phyloP scores from a whole-genome alignment of 2,797 vertebrate species.

The Adrianichthys oophorus region DNA sequence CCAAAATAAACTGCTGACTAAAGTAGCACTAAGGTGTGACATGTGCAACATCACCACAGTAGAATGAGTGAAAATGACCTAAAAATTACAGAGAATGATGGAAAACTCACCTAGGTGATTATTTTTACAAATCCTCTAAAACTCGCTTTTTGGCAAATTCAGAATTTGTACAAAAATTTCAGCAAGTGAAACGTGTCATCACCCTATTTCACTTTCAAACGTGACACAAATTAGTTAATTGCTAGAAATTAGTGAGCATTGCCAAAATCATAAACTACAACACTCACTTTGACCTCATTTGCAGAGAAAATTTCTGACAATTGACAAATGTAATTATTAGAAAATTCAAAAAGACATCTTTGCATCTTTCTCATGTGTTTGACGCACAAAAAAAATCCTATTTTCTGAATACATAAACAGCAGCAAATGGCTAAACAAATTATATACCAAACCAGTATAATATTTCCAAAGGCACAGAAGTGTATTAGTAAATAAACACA shows the following conservation, averaged over 20 bases:
- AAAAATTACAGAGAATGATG: slow-evolving; percentile 61
- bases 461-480: slow-evolving; percentile 50
- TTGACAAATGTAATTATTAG: no score
- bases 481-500: slow-evolving; percentile 40
- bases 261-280: no score
- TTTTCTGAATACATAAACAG: slow-evolving; percentile 8
- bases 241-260: no score
- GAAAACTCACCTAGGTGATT: slow-evolving; percentile 41
- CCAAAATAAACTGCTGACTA: slow-evolving; percentile 68
- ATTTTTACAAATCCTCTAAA: slow-evolving; percentile 37
- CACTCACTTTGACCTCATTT: no score
- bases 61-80: slow-evolving; percentile 68
- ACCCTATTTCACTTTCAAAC: slow-evolving; percentile 16
- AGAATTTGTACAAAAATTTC: slow-evolving; percentile 6
- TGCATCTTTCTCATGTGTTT: no score
- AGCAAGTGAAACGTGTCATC: slow-evolving; percentile 10
- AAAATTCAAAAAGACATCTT: no score
- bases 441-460: slow-evolving; percentile 47
- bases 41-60: slow-evolving; percentile 41
- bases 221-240: no score
- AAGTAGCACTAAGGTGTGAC: slow-evolving; percentile 52
- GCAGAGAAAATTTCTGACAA: no score
- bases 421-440: slow-evolving; percentile 33
- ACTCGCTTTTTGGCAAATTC: slow-evolving; percentile 17
- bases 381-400: no score